Evolutionary conservation across 1,140 invertebrate species (phyloP).

Genomic region (Drosophila oshimai): DNA sequence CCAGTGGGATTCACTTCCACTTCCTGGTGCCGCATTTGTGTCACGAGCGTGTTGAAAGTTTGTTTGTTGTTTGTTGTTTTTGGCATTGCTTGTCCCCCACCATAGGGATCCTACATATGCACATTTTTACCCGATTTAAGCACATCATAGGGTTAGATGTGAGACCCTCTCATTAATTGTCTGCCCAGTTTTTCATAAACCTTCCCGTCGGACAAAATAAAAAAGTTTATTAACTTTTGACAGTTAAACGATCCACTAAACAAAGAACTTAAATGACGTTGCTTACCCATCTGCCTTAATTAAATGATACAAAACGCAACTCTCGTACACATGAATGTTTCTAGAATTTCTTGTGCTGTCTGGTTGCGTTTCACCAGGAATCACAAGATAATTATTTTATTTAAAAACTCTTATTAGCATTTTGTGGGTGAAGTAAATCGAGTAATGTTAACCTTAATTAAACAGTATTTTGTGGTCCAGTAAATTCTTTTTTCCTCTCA

Average conservation of each 20-base stretch:
- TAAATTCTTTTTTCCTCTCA: too few relatives aligned
- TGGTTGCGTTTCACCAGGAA: too few relatives aligned
- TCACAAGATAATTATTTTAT: too few relatives aligned
- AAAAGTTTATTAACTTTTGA: conserved; percentile 50
- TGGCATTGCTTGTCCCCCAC: conserved; percentile 42
- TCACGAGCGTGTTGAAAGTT: conserved; percentile 65
- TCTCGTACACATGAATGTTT: too few relatives aligned
- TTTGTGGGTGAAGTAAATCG: too few relatives aligned
- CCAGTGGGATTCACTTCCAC: too few relatives aligned
- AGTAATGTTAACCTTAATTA: too few relatives aligned
- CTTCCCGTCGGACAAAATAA: conserved; percentile 64
- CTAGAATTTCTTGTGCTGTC: neutral
- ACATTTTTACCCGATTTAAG: conserved; percentile 18
- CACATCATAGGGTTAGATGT: conserved; percentile 7
- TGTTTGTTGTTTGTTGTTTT: conserved; percentile 78
- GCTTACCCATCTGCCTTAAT: too few relatives aligned
- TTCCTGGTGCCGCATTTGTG: conserved; percentile 65
- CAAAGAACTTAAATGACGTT: conserved; percentile 5
- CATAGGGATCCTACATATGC: conserved; percentile 26
- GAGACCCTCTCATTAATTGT: conserved; percentile 57
- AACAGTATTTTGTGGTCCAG: too few relatives aligned
- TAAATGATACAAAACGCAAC: conserved; percentile 46
- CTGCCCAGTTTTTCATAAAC: conserved; percentile 36
- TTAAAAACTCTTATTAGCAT: too few relatives aligned
- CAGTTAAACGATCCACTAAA: conserved; percentile 61